These are phyloP conservation scores for Nezara viridula DNA, from an alignment of 2,888 invertebrate genomes.

Conservation along the genomic window DNA sequence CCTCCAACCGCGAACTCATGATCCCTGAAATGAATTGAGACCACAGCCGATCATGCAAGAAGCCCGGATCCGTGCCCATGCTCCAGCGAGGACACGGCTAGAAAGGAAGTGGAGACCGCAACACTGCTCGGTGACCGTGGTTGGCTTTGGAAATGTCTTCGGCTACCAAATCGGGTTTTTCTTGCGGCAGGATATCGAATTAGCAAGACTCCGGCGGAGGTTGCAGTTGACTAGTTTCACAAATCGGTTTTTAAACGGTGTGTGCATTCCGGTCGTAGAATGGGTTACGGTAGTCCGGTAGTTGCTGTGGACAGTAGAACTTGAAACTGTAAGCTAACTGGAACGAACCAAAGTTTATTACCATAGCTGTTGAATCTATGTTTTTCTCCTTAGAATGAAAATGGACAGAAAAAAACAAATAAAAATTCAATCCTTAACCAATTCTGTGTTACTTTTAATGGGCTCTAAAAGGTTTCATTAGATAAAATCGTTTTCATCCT, in stretches of 20 bases:
- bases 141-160: slow-evolving; percentile 25
- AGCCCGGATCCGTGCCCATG: slow-evolving; percentile 9
- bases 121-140: slow-evolving; percentile 28
- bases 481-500: no score
- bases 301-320: neutral
- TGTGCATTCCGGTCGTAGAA: neutral
- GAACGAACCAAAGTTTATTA: no score
- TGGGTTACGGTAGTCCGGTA: neutral
- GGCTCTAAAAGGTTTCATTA: no score
- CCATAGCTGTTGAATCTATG: no score
- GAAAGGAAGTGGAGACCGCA: slow-evolving; percentile 27
- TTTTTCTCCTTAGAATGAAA: no score
- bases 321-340: no score
- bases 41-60: slow-evolving; percentile 47
- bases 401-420: no score
- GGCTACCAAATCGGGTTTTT: slow-evolving; percentile 1
- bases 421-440: no score
- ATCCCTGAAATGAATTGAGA: slow-evolving; percentile 46
- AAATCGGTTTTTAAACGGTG: slow-evolving; percentile 5
- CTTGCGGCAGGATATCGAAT: slow-evolving; percentile 44
- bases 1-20: neutral
- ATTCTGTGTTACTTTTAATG: no score
- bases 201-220: neutral
- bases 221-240: neutral
- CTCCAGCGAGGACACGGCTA: slow-evolving; percentile 12